phyloP scores from a whole-genome alignment of 2,888 invertebrate species.

The Antheraea yamamai region DNA sequence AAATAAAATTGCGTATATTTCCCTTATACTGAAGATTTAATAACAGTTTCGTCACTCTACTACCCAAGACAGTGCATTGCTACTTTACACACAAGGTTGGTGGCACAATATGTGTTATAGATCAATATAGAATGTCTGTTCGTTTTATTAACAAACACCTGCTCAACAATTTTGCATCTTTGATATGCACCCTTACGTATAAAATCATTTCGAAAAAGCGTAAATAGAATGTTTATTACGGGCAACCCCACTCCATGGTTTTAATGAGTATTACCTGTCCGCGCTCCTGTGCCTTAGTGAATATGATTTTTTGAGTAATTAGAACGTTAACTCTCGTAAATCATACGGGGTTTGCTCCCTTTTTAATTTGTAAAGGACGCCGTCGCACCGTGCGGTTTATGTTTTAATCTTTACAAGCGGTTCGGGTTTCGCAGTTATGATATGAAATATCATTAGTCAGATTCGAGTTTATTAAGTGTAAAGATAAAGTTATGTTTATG shows the following conservation, averaged over 20 bases:
- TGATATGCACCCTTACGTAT: not conserved
- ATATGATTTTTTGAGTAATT: constrained; percentile 71
- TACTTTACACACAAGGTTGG: not conserved
- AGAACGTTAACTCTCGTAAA: constrained; percentile 59
- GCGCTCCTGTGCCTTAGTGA: constrained; percentile 54
- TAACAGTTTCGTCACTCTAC: no score
- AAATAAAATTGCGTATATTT: no score
- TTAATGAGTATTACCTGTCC: constrained; percentile 67
- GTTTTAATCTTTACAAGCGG: constrained; percentile 36
- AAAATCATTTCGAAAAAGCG: not conserved
- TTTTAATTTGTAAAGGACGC: constrained; percentile 58
- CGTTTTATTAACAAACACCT: not conserved
- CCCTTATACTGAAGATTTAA: no score
- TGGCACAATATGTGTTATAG: no score
- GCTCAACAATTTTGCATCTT: not conserved
- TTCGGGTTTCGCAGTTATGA: constrained; percentile 22
- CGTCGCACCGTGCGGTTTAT: constrained; percentile 28
- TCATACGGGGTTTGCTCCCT: constrained; percentile 54
- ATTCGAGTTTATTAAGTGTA: constrained; percentile 11
- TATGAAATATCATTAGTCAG: constrained; percentile 18
- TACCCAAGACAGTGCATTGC: not conserved
- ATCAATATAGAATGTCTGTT: not conserved
- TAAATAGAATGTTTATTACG: constrained; percentile 7
- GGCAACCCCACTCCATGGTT: constrained; percentile 24
- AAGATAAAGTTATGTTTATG: not conserved